These are phyloP conservation scores for Eulemur rubriventer DNA, from an alignment of 2,797 vertebrate species.

Conservation along the genomic window DNA sequence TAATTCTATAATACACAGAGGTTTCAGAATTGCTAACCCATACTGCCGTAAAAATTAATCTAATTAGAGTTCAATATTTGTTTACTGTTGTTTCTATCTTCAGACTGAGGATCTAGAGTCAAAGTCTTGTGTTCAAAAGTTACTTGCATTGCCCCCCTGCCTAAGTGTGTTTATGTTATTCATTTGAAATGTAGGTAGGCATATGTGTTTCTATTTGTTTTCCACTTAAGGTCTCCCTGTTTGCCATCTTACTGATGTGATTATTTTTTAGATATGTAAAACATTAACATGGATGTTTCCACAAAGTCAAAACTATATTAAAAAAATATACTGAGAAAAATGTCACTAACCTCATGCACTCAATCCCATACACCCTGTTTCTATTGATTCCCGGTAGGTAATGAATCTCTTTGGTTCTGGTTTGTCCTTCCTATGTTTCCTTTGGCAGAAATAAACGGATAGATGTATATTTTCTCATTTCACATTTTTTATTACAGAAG, in stretches of 20 bases:
- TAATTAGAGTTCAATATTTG: not conserved
- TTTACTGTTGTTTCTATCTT: not conserved
- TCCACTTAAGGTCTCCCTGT: not conserved
- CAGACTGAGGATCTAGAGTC: not conserved
- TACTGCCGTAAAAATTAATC: not conserved
- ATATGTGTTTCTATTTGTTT: constrained; percentile 8
- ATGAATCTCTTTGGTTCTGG: not conserved
- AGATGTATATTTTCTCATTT: constrained; percentile 3
- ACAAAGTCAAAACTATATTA: constrained; percentile 1
- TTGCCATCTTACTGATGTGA: not conserved
- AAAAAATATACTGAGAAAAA: not conserved
- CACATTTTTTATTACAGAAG: not conserved
- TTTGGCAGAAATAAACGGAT: not conserved
- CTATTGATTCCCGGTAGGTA: not conserved
- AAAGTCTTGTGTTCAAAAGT: not conserved
- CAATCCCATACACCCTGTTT: not conserved
- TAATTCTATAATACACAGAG: not conserved
- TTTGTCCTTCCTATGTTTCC: constrained; percentile 4
- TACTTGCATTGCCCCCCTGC: not conserved
- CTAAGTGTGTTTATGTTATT: not conserved
- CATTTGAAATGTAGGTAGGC: not conserved
- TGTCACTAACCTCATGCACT: not conserved
- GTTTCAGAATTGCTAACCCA: constrained; percentile 26
- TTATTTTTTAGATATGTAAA: constrained; percentile 17
- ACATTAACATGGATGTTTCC: not conserved